phyloP scores from a whole-genome alignment of 2,113 vertebrate genomes.

The Sarotherodon lohbergeri region DNA sequence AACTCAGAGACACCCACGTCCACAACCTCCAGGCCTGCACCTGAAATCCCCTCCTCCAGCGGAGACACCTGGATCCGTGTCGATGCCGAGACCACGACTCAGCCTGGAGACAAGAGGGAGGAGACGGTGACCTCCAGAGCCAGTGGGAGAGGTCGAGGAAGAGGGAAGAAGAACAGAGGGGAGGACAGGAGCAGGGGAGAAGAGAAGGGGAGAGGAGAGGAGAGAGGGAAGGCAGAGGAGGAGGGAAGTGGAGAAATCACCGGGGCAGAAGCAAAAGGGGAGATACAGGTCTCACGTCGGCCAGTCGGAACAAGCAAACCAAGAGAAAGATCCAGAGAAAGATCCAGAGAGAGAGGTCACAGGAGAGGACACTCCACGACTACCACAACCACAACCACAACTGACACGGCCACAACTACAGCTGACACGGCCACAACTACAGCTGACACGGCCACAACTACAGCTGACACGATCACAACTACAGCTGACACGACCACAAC shows the following conservation, averaged over 20 bases:
- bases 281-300: constrained; percentile 65
- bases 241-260: constrained; percentile 65
- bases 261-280: constrained; percentile 60
- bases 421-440: background rate
- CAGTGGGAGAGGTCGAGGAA: constrained; percentile 49
- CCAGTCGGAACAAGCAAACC: constrained; percentile 52
- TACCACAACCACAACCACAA: background rate
- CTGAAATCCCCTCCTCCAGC: background rate
- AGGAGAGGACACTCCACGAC: constrained; percentile 57
- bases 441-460: background rate
- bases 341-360: constrained; percentile 62
- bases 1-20: background rate
- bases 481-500: accelerated
- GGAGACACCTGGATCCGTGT: constrained; percentile 37
- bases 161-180: constrained; percentile 60
- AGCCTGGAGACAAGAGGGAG: constrained; percentile 13
- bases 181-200: constrained; percentile 37
- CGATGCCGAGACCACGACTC: constrained; percentile 38
- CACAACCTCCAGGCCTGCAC: background rate
- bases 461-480: background rate
- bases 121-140: constrained; percentile 43
- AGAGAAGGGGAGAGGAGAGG: constrained; percentile 15
- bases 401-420: background rate
- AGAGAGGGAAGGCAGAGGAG: constrained; percentile 47
- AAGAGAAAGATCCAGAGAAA: constrained; percentile 56